Evolutionary conservation across 64 coral and sea anemone species (phyloP).

Genomic region (Cladopsammia gracilis): DNA sequence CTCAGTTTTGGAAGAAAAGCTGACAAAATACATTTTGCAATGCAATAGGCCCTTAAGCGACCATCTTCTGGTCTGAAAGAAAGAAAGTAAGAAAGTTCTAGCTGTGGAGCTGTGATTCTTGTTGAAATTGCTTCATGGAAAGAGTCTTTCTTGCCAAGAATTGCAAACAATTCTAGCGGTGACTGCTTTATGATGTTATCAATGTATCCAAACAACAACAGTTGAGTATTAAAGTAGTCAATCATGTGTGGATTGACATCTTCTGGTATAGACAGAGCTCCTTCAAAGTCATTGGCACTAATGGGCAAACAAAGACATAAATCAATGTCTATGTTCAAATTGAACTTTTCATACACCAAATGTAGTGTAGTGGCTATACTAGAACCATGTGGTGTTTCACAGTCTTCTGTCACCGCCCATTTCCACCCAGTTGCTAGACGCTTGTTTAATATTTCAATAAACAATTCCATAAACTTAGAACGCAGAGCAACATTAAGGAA

Average conservation of each 20-base stretch:
- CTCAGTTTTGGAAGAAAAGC: conserved; percentile 60
- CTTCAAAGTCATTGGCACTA: conserved; percentile 45
- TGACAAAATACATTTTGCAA: conserved; percentile 69
- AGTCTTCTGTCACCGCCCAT: neutral
- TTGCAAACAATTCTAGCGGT: conserved; percentile 33
- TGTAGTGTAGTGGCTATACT: conserved; percentile 63
- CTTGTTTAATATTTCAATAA: conserved; percentile 56
- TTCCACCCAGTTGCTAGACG: conserved; percentile 41
- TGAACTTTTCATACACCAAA: conserved; percentile 54
- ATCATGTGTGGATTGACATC: conserved; percentile 8
- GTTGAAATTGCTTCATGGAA: neutral
- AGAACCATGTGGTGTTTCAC: conserved; percentile 53
- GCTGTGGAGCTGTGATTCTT: conserved; percentile 40
- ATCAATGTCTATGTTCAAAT: conserved; percentile 61
- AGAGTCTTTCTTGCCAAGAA: conserved; percentile 5
- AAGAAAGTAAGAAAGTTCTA: conserved; percentile 40
- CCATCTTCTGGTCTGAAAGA: conserved; percentile 14
- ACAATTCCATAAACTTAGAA: conserved; percentile 53
- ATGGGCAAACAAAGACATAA: conserved; percentile 63
- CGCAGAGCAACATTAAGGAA: conserved; percentile 32
- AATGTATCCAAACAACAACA: conserved; percentile 59
- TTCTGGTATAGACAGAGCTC: conserved; percentile 51
- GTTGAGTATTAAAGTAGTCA: conserved; percentile 20
- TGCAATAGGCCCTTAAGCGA: conserved; percentile 60
- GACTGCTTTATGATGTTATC: conserved; percentile 17